A percentile compares a stretch with the other conserved stretches of the same genome.
Evolutionary conservation across 1,140 invertebrate species (phyloP).

Genomic region (Drosophila pruinosa): DNA sequence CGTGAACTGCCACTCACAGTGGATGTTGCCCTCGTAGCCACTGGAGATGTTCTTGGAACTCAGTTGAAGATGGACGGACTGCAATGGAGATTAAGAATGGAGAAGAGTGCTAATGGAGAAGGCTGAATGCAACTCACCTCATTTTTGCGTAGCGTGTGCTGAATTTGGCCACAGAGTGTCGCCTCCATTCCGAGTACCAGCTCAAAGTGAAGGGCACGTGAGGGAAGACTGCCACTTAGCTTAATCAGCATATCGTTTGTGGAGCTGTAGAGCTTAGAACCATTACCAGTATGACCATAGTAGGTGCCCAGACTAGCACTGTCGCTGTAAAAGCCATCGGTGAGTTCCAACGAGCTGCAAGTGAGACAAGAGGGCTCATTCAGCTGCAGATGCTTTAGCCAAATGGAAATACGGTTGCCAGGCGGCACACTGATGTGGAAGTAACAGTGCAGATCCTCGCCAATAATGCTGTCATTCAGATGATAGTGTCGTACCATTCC

Average conservation of each 20-base stretch:
- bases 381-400: conserved; percentile 85
- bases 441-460: conserved; percentile 83
- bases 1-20: conserved; percentile 59
- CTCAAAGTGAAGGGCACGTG: conserved; percentile 83
- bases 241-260: conserved; percentile 85
- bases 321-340: conserved; percentile 86
- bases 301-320: conserved; percentile 85
- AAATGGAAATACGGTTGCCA: conserved; percentile 83
- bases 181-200: conserved; percentile 83
- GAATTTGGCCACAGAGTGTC: conserved; percentile 81
- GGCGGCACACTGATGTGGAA: conserved; percentile 83
- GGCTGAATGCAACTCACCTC: conserved; percentile 9
- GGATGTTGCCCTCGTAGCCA: conserved; percentile 35
- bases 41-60: neutral
- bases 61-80: conserved; percentile 32
- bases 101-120: neutral
- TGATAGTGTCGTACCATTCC: conserved; percentile 52
- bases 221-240: conserved; percentile 85
- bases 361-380: conserved; percentile 35
- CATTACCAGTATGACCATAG: conserved; percentile 84
- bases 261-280: conserved; percentile 84
- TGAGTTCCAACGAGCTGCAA: conserved; percentile 88
- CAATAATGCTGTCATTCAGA: conserved; percentile 59
- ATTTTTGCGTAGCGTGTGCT: conserved; percentile 18
- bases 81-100: neutral